Evolutionary conservation across 2,797 vertebrate species (phyloP).

Genomic region (Microchirus variegatus): DNA sequence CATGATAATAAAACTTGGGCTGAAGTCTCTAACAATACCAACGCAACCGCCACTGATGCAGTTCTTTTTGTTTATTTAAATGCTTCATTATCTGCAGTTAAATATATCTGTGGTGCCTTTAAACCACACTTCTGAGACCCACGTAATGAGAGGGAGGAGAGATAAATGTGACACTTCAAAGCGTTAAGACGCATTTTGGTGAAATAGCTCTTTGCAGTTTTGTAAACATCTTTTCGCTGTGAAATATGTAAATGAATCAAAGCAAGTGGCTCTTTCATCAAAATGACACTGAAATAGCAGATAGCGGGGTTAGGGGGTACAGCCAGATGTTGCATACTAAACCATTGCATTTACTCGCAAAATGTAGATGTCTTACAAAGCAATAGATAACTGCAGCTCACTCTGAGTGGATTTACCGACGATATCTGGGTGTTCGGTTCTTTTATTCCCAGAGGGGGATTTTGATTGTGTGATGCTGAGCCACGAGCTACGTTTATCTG

Average conservation of each 20-base stretch:
- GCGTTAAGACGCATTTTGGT: conserved; percentile 22
- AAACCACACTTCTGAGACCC: conserved; percentile 12
- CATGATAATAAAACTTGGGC: background rate
- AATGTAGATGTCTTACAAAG: conserved; percentile 1
- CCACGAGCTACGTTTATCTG: conserved; percentile 24
- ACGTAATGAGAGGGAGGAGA: conserved; percentile 20
- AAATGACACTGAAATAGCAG: conserved; percentile 11
- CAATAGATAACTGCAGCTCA: background rate
- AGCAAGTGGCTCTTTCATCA: conserved; percentile 30
- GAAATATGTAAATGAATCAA: conserved; percentile 46
- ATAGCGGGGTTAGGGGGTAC: background rate
- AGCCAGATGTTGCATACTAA: conserved; percentile 22
- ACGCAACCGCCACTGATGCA: background rate
- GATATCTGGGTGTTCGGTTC: conserved; percentile 9
- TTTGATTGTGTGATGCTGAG: conserved; percentile 21
- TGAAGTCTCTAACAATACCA: conserved; percentile 3
- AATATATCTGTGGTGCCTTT: conserved; percentile 18
- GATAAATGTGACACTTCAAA: conserved; percentile 36
- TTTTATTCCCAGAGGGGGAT: conserved; percentile 5
- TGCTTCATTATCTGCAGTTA: background rate
- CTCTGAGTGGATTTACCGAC: conserved; percentile 2
- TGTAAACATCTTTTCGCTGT: conserved; percentile 36
- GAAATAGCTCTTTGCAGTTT: conserved; percentile 35
- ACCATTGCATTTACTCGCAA: background rate
- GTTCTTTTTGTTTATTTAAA: conserved; percentile 1